Evolutionary conservation across 2,113 vertebrate species (phyloP).

Genomic region (Tupaia tana): DNA sequence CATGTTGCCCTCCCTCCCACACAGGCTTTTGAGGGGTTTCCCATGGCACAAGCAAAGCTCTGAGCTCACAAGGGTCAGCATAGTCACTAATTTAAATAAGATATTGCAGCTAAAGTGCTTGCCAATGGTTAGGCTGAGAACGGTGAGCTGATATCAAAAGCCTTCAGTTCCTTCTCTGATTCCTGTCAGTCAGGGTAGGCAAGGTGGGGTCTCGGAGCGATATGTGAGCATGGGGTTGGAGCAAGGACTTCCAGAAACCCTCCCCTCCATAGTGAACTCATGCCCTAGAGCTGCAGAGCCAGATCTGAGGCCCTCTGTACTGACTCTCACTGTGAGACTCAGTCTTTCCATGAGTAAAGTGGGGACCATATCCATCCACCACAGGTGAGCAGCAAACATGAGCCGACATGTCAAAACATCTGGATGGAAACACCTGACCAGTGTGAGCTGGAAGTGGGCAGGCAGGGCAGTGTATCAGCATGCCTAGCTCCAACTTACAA

Average conservation of each 20-base stretch:
- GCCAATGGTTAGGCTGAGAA: not conserved
- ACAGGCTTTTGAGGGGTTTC: not conserved
- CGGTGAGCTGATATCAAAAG: not conserved
- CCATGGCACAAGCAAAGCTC: not conserved
- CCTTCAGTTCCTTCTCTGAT: not conserved
- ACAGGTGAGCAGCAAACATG: not conserved
- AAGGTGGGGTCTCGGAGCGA: not conserved
- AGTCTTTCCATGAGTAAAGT: not conserved
- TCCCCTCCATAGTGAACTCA: not conserved
- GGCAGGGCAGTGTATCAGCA: not conserved
- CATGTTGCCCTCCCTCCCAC: not conserved
- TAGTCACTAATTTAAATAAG: not conserved
- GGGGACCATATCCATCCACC: not conserved
- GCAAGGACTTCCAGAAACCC: not conserved
- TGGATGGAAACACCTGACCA: too few relatives aligned
- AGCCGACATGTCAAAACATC: accelerated
- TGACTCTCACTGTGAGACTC: not conserved
- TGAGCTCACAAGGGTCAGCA: not conserved
- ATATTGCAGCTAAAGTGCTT: not conserved
- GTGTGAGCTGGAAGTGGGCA: not conserved
- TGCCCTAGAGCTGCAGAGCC: not conserved
- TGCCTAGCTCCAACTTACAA: not conserved
- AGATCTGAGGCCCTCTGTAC: not conserved
- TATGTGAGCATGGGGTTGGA: too few relatives aligned
- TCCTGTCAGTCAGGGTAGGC: not conserved